Conservation (phyloP, 2,888 invertebrate genomes). For the Mycalesis mineus region DNA sequence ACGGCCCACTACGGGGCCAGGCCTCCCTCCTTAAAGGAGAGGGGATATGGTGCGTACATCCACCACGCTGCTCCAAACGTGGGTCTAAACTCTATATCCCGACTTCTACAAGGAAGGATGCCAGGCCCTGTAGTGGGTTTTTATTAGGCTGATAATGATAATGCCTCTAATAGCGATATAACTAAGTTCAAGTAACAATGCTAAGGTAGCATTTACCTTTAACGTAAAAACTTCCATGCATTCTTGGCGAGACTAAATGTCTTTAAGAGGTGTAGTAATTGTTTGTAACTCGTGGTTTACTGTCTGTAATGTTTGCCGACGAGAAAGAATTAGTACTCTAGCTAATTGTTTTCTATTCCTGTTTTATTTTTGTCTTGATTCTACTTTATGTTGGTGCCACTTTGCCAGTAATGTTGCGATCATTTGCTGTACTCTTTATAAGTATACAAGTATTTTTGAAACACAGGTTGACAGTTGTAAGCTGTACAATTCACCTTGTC, state of each 20-base stretch:
- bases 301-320: slow-evolving; percentile 35
- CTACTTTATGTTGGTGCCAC: not conserved
- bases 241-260: slow-evolving; percentile 32
- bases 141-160: no score
- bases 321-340: slow-evolving; percentile 27
- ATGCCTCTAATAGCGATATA: no score
- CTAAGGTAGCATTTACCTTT: not conserved
- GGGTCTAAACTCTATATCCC: no score
- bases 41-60: no score
- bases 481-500: no score
- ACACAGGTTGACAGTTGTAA: no score
- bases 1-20: no score
- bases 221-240: slow-evolving; percentile 23
- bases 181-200: not conserved
- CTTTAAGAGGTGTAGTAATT: slow-evolving; percentile 37
- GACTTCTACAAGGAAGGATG: no score
- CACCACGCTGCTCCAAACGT: no score
- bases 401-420: not conserved
- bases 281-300: slow-evolving; percentile 36
- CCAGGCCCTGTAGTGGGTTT: no score
- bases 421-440: not conserved
- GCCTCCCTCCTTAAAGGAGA: no score
- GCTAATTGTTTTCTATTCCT: slow-evolving; percentile 14
- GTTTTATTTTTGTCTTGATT: not conserved
- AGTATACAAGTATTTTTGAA: not conserved